A percentile compares a stretch with the other conserved stretches of the same genome.
phyloP scores from a whole-genome alignment of 2,888 invertebrate genomes.

The Drosophila dives region DNA sequence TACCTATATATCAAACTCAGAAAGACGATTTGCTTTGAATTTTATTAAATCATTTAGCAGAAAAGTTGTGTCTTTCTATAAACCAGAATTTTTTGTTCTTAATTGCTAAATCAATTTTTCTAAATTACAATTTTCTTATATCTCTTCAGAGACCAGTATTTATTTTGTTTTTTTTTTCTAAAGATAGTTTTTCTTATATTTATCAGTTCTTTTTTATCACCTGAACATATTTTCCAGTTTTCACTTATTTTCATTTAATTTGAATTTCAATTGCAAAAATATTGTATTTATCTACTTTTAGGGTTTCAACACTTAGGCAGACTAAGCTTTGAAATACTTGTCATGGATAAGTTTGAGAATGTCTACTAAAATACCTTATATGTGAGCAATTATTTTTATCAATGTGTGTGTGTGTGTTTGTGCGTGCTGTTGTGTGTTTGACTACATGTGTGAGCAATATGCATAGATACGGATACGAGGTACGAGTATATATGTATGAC shows the following conservation, averaged over 20 bases:
- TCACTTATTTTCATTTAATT: not conserved
- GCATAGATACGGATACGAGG: slow-evolving; percentile 50
- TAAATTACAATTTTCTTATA: no score
- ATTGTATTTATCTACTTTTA: not conserved
- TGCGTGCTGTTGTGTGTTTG: slow-evolving; percentile 23
- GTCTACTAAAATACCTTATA: no score
- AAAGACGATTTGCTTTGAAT: not conserved
- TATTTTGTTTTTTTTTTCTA: not conserved
- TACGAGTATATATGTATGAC: slow-evolving; percentile 22
- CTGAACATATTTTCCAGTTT: not conserved
- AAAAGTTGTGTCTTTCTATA: not conserved
- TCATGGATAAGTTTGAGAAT: not conserved
- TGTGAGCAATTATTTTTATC: not conserved
- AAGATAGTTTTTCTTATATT: not conserved
- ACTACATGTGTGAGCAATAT: slow-evolving; percentile 50
- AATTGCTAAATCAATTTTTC: not conserved
- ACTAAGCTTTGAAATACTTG: not conserved
- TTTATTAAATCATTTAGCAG: not conserved
- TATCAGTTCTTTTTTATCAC: fast-evolving
- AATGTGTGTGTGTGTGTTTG: slow-evolving; percentile 9
- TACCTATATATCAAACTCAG: not conserved
- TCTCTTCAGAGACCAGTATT: not conserved
- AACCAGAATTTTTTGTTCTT: fast-evolving
- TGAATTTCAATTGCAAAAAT: not conserved
- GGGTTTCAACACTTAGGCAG: no score